These are phyloP conservation scores for Sarcophilus harrisii DNA, from an alignment of 2,797 vertebrate species.

Conservation along the genomic window DNA sequence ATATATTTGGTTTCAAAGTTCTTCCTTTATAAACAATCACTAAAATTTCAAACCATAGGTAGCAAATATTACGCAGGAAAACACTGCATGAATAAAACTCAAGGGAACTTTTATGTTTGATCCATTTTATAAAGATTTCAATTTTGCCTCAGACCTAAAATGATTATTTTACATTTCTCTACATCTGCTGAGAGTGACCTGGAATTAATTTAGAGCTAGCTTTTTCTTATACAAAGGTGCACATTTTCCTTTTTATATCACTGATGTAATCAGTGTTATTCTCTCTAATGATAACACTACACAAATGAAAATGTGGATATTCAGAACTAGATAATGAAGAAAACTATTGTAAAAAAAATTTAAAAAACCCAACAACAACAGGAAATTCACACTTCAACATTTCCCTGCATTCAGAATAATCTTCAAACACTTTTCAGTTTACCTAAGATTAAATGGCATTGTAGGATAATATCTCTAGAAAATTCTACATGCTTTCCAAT, in stretches of 20 bases:
- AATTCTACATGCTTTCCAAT: neutral
- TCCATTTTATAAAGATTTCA: neutral
- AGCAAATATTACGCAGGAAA: neutral
- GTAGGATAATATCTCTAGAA: neutral
- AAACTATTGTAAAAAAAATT: neutral
- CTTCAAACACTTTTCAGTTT: neutral
- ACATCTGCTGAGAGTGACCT: neutral
- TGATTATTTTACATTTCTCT: neutral
- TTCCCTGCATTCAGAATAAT: neutral
- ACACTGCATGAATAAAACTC: conserved; percentile 5
- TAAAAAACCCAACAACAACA: neutral
- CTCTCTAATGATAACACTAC: neutral
- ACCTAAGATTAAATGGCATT: neutral
- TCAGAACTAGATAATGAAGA: neutral
- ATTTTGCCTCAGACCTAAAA: conserved; percentile 5
- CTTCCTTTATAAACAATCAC: neutral
- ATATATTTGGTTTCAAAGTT: conserved; percentile 44
- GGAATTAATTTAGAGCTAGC: neutral
- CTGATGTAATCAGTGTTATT: conserved; percentile 2
- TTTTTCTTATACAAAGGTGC: conserved; percentile 11
- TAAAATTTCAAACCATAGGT: neutral
- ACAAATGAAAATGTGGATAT: neutral
- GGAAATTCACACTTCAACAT: neutral
- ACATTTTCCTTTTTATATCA: neutral
- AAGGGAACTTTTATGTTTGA: neutral